These are phyloP conservation scores for Cantharis flavilabris DNA, from an alignment of 2,888 invertebrate genomes.

Conservation along the genomic window DNA sequence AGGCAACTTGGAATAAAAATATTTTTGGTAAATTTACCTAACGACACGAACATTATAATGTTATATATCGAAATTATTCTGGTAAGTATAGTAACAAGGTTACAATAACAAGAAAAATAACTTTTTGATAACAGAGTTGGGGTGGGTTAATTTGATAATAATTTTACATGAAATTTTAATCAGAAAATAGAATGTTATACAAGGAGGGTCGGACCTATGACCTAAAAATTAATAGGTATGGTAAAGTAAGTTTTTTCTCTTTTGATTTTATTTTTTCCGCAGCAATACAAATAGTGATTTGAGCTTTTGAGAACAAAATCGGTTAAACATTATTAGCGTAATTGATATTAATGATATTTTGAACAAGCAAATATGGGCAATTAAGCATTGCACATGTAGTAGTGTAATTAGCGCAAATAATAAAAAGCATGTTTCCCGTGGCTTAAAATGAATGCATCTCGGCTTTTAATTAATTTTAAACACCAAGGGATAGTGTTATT, in stretches of 20 bases:
- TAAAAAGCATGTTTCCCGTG: slow-evolving; percentile 22
- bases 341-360: slow-evolving; percentile 20
- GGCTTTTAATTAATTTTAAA: slow-evolving; percentile 51
- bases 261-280: not conserved
- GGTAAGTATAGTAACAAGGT: not conserved
- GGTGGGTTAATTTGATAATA: not conserved
- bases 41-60: not conserved
- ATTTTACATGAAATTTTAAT: not conserved
- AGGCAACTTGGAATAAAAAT: not conserved
- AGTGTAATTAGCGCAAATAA: slow-evolving; percentile 26
- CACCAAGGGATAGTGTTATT: slow-evolving; percentile 47
- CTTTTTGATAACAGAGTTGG: not conserved
- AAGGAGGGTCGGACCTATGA: not conserved
- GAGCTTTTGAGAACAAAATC: not conserved
- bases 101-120: not conserved
- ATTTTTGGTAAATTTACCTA: not conserved
- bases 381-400: slow-evolving; percentile 24
- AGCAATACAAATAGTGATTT: not conserved
- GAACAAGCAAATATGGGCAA: slow-evolving; percentile 18
- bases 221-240: not conserved
- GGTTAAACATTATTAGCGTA: not conserved
- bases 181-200: not conserved
- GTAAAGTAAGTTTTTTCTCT: no score
- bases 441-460: slow-evolving; percentile 28
- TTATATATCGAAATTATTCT: not conserved